Evolutionary conservation across 1,140 invertebrate genomes (phyloP).

Genomic region (Atopsyche davidsoni): DNA sequence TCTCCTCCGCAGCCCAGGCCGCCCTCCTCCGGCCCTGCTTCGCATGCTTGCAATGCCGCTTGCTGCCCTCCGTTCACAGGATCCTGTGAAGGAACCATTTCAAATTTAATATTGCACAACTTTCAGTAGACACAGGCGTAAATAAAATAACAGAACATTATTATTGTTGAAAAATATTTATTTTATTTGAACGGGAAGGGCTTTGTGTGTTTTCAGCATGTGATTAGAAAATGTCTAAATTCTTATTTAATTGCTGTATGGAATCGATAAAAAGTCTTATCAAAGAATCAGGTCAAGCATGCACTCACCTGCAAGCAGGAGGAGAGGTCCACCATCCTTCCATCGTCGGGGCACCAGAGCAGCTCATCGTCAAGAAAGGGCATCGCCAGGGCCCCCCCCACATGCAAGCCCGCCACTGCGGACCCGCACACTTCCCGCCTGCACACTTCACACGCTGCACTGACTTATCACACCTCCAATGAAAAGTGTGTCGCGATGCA

Average conservation of each 20-base stretch:
- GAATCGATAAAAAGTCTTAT: neutral
- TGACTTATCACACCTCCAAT: too few relatives aligned
- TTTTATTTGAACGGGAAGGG: too few relatives aligned
- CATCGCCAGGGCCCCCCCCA: slow-evolving; percentile 68
- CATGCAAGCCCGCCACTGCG: slow-evolving; percentile 53
- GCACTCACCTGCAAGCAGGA: slow-evolving; percentile 76
- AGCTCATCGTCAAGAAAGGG: slow-evolving; percentile 91
- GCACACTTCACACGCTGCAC: neutral
- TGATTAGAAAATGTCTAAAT: too few relatives aligned
- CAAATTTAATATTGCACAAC: too few relatives aligned
- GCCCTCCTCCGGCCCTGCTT: slow-evolving; percentile 46
- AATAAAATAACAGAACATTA: too few relatives aligned
- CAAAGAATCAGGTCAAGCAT: neutral
- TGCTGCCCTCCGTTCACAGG: slow-evolving; percentile 42
- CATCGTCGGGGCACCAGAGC: slow-evolving; percentile 86
- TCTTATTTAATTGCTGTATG: neutral
- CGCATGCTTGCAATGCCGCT: slow-evolving; percentile 33
- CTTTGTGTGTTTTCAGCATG: too few relatives aligned
- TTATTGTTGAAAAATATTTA: too few relatives aligned
- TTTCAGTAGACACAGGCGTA: too few relatives aligned
- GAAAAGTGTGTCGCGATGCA: too few relatives aligned
- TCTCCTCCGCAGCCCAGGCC: slow-evolving; percentile 53
- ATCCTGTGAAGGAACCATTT: slow-evolving; percentile 42
- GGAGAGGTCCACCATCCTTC: slow-evolving; percentile 83
- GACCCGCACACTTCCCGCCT: neutral